Percentiles rank a stretch among this genome's conserved stretches.
Evolutionary conservation across 2,113 vertebrate genomes (phyloP).

Genomic region (Panurus biarmicus): DNA sequence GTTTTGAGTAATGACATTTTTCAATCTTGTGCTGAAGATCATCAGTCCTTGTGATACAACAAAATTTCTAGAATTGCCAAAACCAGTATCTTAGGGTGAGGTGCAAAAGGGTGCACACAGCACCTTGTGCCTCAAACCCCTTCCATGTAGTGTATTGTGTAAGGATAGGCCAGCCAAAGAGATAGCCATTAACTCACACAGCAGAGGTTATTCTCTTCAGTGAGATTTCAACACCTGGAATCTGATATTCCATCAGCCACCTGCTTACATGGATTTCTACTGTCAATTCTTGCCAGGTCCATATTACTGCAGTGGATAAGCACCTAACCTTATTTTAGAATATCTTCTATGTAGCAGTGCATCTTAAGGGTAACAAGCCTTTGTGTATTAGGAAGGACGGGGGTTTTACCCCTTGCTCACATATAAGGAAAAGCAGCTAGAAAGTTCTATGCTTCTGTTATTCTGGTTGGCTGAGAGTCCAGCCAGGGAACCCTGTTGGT

Average conservation of each 20-base stretch:
- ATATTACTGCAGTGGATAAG: fast-evolving
- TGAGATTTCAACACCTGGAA: not conserved
- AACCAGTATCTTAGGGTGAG: not conserved
- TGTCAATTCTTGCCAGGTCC: not conserved
- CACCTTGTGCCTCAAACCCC: not conserved
- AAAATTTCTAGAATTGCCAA: not conserved
- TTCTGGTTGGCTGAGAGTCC: too few species aligned
- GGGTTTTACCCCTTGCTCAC: too few species aligned
- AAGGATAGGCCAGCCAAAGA: not conserved
- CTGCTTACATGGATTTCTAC: not conserved
- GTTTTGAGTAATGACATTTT: not conserved
- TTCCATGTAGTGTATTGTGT: not conserved
- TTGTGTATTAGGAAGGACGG: too few species aligned
- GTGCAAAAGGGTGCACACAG: not conserved
- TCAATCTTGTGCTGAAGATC: not conserved
- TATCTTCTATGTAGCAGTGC: too few species aligned
- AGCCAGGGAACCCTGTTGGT: too few species aligned
- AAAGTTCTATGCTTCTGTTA: too few species aligned
- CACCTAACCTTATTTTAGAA: not conserved
- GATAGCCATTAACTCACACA: not conserved
- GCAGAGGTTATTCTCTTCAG: not conserved
- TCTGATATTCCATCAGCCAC: not conserved
- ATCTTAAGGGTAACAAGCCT: too few species aligned
- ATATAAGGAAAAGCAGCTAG: too few species aligned
- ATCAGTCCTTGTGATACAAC: not conserved